Evolutionary conservation across 2,888 invertebrate species (phyloP), one percentile per base, ranked within the genome.

Genomic region (Athetis lepigone): DNA sequence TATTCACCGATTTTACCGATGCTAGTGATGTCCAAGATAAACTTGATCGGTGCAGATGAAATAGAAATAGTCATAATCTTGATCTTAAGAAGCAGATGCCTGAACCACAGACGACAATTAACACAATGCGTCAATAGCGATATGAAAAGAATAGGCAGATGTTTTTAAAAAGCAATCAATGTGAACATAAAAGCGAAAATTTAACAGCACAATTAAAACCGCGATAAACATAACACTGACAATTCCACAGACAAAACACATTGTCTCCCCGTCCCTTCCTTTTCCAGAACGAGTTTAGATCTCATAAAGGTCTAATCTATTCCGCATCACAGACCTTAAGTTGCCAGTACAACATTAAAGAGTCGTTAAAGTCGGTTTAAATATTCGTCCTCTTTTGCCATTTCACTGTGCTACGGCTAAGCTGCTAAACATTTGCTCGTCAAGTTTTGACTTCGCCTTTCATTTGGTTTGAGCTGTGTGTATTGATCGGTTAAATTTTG

Each of bases 321-420:
- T 81, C 81, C 77, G 69, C 77, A 63, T 61, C 73, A 81, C 71
- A 75, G 71, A 79, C 73, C 67, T 60, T 60, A 66, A 64, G 47
- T 71, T 66, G 55, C 33, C 67, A 49, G 73, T 72, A 83, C 82
- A 81, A 85, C 85, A 85, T 85, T 85, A 85, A 85, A 85, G 77
- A 82, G 84, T 85, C 85, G 85, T 85, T 85, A 85, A 80, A 78
- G 69, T 70, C 67, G 77, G 84, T 82, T 85, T 78, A 80, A 81
- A 73, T 79, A 70, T 79, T 78, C 81, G 81, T 76, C 80, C 76
- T 79, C 74, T 79, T 80, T 79, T 76, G 69, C 77, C 68, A 70
- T 71, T 69, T 76, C 72, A 81, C 81, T 77, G 71, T 67, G 47
- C 71, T 54, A 29, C 18, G 46, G 46, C 69, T 70, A 50, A 72